These are phyloP conservation scores for Poecilia velifera DNA, from an alignment of 2,797 vertebrate species.

Conservation along the genomic window DNA sequence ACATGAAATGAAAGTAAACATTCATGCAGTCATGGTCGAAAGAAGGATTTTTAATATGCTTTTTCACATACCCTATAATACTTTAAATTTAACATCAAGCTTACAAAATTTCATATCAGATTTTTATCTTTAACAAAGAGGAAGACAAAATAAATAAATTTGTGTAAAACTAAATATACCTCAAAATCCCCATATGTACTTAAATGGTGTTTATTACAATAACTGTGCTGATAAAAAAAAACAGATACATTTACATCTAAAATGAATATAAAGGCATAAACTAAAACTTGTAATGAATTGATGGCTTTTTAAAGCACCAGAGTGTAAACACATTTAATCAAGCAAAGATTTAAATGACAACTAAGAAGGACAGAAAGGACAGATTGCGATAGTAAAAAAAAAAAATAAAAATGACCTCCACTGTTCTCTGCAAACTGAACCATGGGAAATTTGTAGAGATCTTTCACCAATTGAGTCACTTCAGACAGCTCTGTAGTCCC, in stretches of 20 bases:
- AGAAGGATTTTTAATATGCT: background rate
- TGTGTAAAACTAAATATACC: background rate
- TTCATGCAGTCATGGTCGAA: too few species aligned
- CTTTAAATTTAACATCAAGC: background rate
- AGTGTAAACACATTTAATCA: constrained; percentile 28
- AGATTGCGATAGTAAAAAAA: constrained; percentile 19
- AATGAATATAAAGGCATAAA: background rate
- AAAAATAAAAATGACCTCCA: constrained; percentile 26
- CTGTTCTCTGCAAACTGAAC: constrained; percentile 19
- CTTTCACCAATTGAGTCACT: constrained; percentile 57
- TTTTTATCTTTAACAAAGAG: background rate
- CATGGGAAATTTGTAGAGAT: constrained; percentile 43
- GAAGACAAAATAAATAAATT: background rate
- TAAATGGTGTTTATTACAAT: background rate
- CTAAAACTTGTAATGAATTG: background rate
- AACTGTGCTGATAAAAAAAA: background rate
- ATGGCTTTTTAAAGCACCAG: constrained; percentile 10
- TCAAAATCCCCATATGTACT: background rate
- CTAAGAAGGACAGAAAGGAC: constrained; percentile 40
- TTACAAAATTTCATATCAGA: background rate
- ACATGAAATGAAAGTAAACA: background rate
- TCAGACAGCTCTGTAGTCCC: constrained; percentile 43
- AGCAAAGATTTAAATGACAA: constrained; percentile 34
- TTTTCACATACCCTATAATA: background rate
- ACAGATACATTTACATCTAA: background rate